Conservation (phyloP, 2,888 invertebrate genomes). For the Cerastis rubricosa region DNA sequence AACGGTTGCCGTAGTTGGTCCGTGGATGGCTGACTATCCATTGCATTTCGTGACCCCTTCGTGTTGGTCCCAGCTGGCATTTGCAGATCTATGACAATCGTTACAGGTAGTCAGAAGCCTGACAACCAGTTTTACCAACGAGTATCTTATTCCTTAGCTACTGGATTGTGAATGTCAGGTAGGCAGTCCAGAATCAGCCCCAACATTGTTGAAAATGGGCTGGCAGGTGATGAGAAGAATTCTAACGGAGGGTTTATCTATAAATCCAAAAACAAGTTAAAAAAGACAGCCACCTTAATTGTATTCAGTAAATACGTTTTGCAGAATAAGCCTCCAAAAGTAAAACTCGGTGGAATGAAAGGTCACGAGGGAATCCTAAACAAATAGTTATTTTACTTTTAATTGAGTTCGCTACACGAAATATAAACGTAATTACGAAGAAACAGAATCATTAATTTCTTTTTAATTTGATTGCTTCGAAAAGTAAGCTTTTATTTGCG, state of each 20-base stretch:
- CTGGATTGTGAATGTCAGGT: no score
- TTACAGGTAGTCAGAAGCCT: background rate
- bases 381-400: constrained; percentile 33
- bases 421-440: constrained; percentile 23
- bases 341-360: constrained; percentile 8
- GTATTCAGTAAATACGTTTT: background rate
- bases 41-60: no score
- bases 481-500: background rate
- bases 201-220: background rate
- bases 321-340: background rate
- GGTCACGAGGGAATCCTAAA: constrained; percentile 34
- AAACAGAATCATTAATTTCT: background rate
- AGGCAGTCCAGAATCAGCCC: background rate
- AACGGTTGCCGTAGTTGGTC: no score
- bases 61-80: no score
- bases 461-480: constrained; percentile 15
- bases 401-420: constrained; percentile 24
- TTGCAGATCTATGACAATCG: no score
- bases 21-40: no score
- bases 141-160: no score
- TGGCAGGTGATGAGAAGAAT: background rate
- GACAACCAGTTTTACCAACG: background rate
- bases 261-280: background rate
- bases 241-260: no score
- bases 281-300: background rate